Base-by-base conservation (phyloP, 2,113 vertebrate genomes). In the Mormyrus lacerda region DNA sequence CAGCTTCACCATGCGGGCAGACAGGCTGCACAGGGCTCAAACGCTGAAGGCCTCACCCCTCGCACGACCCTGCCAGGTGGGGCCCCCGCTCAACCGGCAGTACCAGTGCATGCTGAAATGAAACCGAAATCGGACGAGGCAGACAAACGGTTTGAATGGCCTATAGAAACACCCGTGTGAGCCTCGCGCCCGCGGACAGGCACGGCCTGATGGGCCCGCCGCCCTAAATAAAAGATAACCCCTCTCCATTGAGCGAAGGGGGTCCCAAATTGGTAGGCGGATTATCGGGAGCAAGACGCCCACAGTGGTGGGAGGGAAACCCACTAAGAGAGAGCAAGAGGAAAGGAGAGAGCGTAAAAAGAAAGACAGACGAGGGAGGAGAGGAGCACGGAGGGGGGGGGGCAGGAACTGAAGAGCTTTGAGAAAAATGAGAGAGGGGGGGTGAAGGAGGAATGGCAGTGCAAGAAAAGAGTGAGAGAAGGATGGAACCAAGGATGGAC, bases 281-380 rank as follows among this genome's bases (percentile, higher is more conserved):
- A 95, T 95, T 95, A 95, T 95, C 94, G 94, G 91, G 92, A 94
- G 94, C 92, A 93, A 95, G 95, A 95, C 94, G 93, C 76, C 76
- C 76, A 44, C 17, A 93, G 94, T 93, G 92, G 94, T 94, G 93
- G 93, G 4, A 39, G 42, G n/a, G 9, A 27, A 82, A 65, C 61
- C 61, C 76, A 44, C 35, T n/a, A 24, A 47, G 82, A 94, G 93
- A 94, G 94, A 94, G 93, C 94, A 91, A 94, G 93, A 93, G 89
- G 87, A 92, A 91, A 93, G 92, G 94, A 92, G 31, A 45, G 17
- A 48, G 21, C n/a, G n/a, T 47, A 84, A 84, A 84, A 44, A 84
- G 9, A 44, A 27, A 84, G 79, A 39, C 39, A 83, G 82, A n/a
- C 7, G 44, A 84, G 19, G 39, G 82, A 86, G 84, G 85, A 90